phyloP scores from a whole-genome alignment of 2,888 invertebrate genomes.

The Dolichomitus sp. region DNA sequence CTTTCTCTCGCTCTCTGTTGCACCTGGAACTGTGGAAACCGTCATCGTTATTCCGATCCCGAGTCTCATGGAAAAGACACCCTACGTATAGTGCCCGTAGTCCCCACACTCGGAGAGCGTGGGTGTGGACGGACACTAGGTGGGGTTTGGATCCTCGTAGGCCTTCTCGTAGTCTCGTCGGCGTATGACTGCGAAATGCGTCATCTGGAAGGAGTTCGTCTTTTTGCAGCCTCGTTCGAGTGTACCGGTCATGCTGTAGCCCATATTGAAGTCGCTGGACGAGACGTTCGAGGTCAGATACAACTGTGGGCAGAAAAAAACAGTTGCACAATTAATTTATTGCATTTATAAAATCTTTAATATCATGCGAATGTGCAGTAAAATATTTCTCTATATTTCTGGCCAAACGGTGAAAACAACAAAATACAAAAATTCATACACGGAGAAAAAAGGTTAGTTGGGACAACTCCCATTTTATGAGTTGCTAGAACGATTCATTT shows the following conservation, averaged over 20 bases:
- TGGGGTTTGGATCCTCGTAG: slow-evolving; percentile 84
- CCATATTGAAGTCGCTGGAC: slow-evolving; percentile 95
- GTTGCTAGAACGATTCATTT: too few species aligned
- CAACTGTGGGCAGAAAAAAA: slow-evolving; percentile 86
- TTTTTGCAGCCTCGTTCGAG: slow-evolving; percentile 93
- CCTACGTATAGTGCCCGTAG: slow-evolving; percentile 83
- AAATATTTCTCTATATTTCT: background rate
- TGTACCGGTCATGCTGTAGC: slow-evolving; percentile 95
- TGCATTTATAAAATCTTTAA: too few species aligned
- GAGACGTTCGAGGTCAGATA: slow-evolving; percentile 95
- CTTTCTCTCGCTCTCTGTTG: background rate
- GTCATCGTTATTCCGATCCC: slow-evolving; percentile 5
- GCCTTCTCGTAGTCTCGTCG: slow-evolving; percentile 91
- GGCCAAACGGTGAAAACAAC: background rate
- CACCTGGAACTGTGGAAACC: background rate
- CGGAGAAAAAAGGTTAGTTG: too few species aligned
- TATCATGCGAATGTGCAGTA: background rate
- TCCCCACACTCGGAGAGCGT: slow-evolving; percentile 85
- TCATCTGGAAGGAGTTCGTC: slow-evolving; percentile 93
- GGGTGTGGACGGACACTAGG: slow-evolving; percentile 85
- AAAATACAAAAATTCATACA: background rate
- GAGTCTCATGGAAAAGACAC: slow-evolving; percentile 49
- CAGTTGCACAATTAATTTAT: background rate
- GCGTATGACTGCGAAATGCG: slow-evolving; percentile 95
- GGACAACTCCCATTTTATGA: too few species aligned